Evolutionary conservation across 2,888 invertebrate genomes (phyloP).

Genomic region (Marasmarcha lunaedactyla): DNA sequence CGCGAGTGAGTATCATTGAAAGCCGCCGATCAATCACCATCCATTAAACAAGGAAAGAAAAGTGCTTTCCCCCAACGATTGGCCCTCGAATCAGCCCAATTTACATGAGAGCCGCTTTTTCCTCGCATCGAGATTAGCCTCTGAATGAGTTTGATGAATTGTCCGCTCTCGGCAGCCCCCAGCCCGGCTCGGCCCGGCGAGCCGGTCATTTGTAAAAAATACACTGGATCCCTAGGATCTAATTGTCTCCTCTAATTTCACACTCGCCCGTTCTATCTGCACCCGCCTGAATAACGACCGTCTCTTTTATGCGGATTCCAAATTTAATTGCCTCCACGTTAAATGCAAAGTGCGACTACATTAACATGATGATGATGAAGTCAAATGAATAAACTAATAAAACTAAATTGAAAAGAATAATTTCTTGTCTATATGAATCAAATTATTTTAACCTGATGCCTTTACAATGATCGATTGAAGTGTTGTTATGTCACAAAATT

Average conservation of each 20-base stretch:
- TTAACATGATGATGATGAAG: slow-evolving; percentile 1
- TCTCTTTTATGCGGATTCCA: slow-evolving; percentile 22
- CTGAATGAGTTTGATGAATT: slow-evolving; percentile 70
- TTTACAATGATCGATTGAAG: slow-evolving; percentile 21
- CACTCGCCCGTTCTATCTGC: slow-evolving; percentile 60
- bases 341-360: too few relatives aligned
- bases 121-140: slow-evolving; percentile 69
- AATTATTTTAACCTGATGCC: slow-evolving; percentile 14
- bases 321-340: background rate
- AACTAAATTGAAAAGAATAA: slow-evolving; percentile 12
- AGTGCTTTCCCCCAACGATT: slow-evolving; percentile 66
- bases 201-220: slow-evolving; percentile 70
- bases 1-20: slow-evolving; percentile 59
- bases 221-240: slow-evolving; percentile 67
- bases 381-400: slow-evolving; percentile 1
- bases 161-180: slow-evolving; percentile 42
- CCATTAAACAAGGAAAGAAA: slow-evolving; percentile 70
- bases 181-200: slow-evolving; percentile 21
- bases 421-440: slow-evolving; percentile 19
- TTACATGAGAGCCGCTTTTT: slow-evolving; percentile 71
- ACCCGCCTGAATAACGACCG: slow-evolving; percentile 14
- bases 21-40: slow-evolving; percentile 67
- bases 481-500: slow-evolving; percentile 11
- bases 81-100: slow-evolving; percentile 68
- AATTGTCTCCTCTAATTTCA: slow-evolving; percentile 71